phyloP scores from a whole-genome alignment of 2,797 vertebrate genomes.

The Crenichthys baileyi region DNA sequence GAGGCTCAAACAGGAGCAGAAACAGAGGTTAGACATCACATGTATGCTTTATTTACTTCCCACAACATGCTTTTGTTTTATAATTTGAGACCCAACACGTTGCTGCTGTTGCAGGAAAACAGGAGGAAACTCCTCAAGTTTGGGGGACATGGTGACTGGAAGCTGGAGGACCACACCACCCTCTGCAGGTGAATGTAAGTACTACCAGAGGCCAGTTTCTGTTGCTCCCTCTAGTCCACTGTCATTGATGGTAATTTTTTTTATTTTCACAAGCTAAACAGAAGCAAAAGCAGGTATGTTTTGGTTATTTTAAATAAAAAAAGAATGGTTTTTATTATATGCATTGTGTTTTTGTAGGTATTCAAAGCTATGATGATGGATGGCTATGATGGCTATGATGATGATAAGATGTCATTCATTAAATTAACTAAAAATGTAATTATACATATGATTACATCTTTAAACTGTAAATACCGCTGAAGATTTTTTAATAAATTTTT shows the following conservation, averaged over 20 bases:
- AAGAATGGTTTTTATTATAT: constrained; percentile 8
- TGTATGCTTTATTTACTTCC: background rate
- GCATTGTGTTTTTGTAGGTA: background rate
- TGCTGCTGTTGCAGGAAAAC: constrained; percentile 83
- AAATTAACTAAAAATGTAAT: background rate
- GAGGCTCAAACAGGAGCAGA: constrained; percentile 95
- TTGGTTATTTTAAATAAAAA: constrained; percentile 7
- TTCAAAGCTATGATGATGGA: background rate
- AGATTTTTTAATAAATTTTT: background rate
- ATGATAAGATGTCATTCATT: background rate
- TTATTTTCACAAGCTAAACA: constrained; percentile 92
- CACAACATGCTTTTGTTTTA: background rate
- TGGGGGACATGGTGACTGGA: constrained; percentile 91
- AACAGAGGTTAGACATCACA: constrained; percentile 84
- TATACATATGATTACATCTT: background rate
- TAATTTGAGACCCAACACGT: background rate
- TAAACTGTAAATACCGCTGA: background rate
- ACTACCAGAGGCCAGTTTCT: constrained; percentile 27
- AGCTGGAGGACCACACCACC: constrained; percentile 93
- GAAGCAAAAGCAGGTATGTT: constrained; percentile 97
- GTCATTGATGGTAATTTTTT: constrained; percentile 75
- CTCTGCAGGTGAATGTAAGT: constrained; percentile 89
- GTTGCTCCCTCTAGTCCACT: constrained; percentile 3
- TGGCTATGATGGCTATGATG: too few relatives aligned
- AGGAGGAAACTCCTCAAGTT: constrained; percentile 88